These are phyloP conservation scores for Diabrotica undecimpunctata DNA, from an alignment of 1,140 invertebrate species.

Conservation along the genomic window DNA sequence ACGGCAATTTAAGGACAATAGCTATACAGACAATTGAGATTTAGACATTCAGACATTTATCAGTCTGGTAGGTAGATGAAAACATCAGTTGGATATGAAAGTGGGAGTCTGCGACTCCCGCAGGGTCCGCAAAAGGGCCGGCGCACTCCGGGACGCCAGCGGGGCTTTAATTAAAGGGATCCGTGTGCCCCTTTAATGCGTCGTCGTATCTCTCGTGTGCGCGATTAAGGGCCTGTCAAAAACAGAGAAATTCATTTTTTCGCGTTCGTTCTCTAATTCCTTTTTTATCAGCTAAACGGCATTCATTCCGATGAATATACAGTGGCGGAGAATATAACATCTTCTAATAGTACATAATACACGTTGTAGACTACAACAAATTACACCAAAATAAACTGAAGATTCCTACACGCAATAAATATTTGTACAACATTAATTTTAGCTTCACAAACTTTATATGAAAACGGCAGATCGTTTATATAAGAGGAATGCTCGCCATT, in stretches of 20 bases:
- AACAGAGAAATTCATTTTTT: constrained; percentile 51
- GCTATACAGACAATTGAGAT: background rate
- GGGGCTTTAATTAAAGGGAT: constrained; percentile 43
- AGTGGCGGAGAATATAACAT: constrained; percentile 11
- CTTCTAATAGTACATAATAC: background rate
- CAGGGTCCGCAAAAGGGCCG: constrained; percentile 1
- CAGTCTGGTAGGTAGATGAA: constrained; percentile 1
- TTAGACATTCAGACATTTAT: constrained; percentile 1
- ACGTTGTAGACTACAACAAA: background rate
- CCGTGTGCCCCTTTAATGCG: constrained; percentile 47
- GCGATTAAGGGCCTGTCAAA: constrained; percentile 50
- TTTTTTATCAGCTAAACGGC: constrained; percentile 49
- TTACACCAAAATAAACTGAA: background rate
- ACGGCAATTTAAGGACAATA: constrained; percentile 1
- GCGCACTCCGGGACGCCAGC: constrained; percentile 30
- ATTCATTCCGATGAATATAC: constrained; percentile 43
- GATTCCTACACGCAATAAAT: background rate
- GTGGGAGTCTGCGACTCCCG: background rate
- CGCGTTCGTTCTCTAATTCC: constrained; percentile 49
- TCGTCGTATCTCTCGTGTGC: constrained; percentile 42
- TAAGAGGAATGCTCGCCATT: background rate
- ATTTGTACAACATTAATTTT: background rate
- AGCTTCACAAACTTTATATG: background rate
- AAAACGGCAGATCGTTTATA: background rate
- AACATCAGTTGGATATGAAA: constrained; percentile 12